Evolutionary conservation across 2,113 vertebrate genomes (phyloP), one percentile per base, ranked within the genome.

Genomic region (Corydoras sp.): DNA sequence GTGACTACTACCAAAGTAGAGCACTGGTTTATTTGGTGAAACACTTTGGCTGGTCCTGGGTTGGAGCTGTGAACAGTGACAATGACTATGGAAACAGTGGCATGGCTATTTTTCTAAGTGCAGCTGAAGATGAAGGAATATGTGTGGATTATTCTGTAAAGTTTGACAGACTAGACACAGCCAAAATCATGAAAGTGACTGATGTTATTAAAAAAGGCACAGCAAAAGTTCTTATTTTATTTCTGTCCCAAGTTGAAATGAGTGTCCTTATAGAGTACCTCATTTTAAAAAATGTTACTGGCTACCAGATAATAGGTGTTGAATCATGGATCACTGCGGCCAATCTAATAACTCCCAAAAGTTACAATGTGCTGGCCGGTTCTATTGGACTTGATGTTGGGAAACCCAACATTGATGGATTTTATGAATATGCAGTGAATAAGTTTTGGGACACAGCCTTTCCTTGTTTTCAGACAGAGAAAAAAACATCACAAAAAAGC

Each of bases 311-410:
- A 62, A 78, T 89, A 4, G 89, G 88, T 15, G 87, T 86, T 60
- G 87, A 89, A 78, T 83, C 79, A 29, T 91, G 88, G 88, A 91
- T 90, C 63, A 86, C 88, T n/a, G 82, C 83, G 2, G 76, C 82
- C 60, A 85, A 81, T 58, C 81, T 87, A 2, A 71, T 84, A 32
- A 86, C 86, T 59, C 84, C 86, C 10, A 83, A 79, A 15, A 87
- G 82, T 61, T 85, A 82, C 2, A 71, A 50, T 30, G 67, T 88
- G 9, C 71, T 89, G 10, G 81, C 81, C 63, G 89, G 88, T 1
- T 79, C 86, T 11, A 77, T 90, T 10, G 88, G 88, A 2, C 87
- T 89, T 73, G 87, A 85, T 55, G 75, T 87, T 30, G 81, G 76
- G 65, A 87, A 85, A 73, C 66, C 75, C 14, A 82, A 85, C 50